These are phyloP conservation scores for Aramus guarauna DNA, from an alignment of 2,113 vertebrate species.

Conservation along the genomic window DNA sequence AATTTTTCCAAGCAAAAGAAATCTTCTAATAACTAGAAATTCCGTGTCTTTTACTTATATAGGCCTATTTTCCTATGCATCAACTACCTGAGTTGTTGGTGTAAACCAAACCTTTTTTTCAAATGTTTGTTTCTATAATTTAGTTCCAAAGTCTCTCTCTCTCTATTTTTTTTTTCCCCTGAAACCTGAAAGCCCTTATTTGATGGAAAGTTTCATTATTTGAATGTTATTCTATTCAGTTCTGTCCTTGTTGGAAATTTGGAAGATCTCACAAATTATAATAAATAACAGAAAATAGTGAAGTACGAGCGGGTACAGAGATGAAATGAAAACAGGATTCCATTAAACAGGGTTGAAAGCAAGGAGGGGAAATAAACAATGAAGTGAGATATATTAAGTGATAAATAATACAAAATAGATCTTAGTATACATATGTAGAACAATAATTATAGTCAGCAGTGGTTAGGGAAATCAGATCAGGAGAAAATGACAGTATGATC, in stretches of 20 bases:
- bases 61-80: background rate
- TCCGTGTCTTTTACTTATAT: background rate
- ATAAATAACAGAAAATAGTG: background rate
- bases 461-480: background rate
- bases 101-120: background rate
- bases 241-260: background rate
- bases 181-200: background rate
- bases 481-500: background rate
- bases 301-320: background rate
- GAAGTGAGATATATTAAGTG: background rate
- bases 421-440: background rate
- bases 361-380: background rate
- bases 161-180: background rate
- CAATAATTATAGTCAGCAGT: background rate
- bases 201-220: background rate
- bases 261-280: background rate
- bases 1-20: background rate
- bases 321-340: background rate
- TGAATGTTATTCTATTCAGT: background rate
- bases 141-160: background rate
- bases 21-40: background rate
- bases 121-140: background rate
- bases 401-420: background rate
- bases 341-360: background rate
- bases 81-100: background rate